Evolutionary conservation across 2,888 invertebrate genomes (phyloP), one percentile per base, ranked within the genome.

Genomic region (Stenodema calcarata): DNA sequence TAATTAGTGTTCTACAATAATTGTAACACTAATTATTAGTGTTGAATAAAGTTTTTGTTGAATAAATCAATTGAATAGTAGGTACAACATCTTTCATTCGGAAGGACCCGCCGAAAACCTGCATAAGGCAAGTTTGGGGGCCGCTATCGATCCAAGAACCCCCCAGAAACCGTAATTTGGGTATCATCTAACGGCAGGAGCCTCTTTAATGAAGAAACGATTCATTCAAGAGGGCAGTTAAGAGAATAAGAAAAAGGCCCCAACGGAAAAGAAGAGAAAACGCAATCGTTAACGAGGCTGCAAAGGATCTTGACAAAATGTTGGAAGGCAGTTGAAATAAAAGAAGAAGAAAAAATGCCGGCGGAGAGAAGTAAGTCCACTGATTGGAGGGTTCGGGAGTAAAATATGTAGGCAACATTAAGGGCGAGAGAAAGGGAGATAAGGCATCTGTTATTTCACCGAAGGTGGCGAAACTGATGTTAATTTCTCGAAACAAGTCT

Each of bases 401-500:
- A 76, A 85, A 85, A 85, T 85, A 85, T 76, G 85, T 85, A 73
- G 85, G 85, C 50, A 76, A 85, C 85, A 75, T 85, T 83, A 83
- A 27, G 69, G 47, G 83, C 12, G n/a, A 12, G 42, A 23, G 44
- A 73, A 76, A 47, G 70, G 83, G 47, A 86, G 86, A 86, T 86
- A 86, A 86, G 86, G 47, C 41, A 86, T 80, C 81, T 86, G 80
- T 80, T 86, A 86, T 86, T 86, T 80, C 78, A 28, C 78, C 79
- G 41, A 69, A 47, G 73, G 84, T 84, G 70, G 84, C 73, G 84
- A 84, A 84, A 86, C 86, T 80, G 86, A 86, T 86, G 86, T 86
- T 86, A 86, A 86, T 86, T 86, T 86, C 86, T 70, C 30, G 62
- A 79, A 86, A 86, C 86, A 86, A 86, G 86, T 86, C 86, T 86